These are phyloP conservation scores for Metacarcinus magister DNA, from an alignment of 2,888 invertebrate genomes.

Conservation along the genomic window DNA sequence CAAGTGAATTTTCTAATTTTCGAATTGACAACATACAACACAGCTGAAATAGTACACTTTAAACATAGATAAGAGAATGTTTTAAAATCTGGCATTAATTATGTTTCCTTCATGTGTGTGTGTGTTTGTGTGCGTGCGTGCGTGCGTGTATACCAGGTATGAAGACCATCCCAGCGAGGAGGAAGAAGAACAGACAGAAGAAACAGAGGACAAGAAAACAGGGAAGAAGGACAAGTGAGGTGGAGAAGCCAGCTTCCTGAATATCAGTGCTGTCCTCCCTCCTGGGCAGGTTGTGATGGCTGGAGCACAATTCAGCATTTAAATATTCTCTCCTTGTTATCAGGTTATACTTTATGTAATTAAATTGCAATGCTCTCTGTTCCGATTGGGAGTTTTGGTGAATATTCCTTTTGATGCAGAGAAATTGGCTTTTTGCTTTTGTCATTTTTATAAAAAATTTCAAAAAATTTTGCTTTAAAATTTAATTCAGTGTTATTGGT, in stretches of 20 bases:
- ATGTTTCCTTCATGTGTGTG: neutral
- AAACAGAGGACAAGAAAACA: conserved; percentile 84
- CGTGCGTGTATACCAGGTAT: conserved; percentile 86
- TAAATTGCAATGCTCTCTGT: neutral
- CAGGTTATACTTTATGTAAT: neutral
- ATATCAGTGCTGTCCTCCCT: neutral
- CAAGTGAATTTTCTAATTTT: no score
- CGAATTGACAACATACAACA: neutral
- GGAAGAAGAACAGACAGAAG: conserved; percentile 84
- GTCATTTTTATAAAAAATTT: neutral
- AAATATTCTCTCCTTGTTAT: neutral
- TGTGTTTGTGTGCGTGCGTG: neutral
- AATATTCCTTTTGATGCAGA: neutral
- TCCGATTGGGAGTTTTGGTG: neutral
- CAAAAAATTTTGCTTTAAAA: neutral
- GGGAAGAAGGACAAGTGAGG: conserved; percentile 84
- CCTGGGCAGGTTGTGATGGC: conserved; percentile 27
- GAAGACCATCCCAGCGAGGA: conserved; percentile 88
- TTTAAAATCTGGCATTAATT: neutral
- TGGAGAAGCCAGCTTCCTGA: neutral
- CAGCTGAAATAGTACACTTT: neutral
- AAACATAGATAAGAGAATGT: neutral
- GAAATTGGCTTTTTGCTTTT: neutral
- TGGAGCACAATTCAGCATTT: conserved; percentile 44
- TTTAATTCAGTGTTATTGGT: neutral